Evolutionary conservation across 35 echinoderm and acorn worm genomes (phyloP).

Genomic region (Anneissia japonica): DNA sequence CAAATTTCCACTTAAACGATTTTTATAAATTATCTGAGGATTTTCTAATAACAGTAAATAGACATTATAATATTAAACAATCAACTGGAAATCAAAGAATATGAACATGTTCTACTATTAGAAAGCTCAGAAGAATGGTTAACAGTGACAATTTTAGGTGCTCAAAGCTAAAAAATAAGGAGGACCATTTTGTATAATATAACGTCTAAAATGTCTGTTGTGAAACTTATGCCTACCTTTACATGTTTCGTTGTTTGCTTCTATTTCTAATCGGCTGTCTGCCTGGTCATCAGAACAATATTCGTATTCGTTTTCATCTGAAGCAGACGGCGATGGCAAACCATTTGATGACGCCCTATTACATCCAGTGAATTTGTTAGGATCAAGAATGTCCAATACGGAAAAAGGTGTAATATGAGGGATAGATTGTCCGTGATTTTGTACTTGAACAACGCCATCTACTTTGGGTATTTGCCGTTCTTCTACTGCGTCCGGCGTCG

Average conservation of each 20-base stretch:
- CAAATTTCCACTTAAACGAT: no score
- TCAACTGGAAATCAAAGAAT: no score
- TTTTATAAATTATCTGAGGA: no score
- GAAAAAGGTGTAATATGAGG: background rate
- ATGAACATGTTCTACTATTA: no score
- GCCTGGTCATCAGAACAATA: background rate
- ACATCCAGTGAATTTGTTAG: background rate
- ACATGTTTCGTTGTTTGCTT: background rate
- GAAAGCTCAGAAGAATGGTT: no score
- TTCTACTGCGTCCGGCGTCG: background rate
- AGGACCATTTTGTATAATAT: no score
- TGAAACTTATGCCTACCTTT: background rate
- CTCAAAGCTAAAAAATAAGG: no score
- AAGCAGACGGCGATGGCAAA: background rate
- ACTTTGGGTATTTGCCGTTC: background rate
- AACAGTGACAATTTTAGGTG: no score
- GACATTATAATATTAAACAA: no score
- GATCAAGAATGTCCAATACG: background rate
- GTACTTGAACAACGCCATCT: background rate
- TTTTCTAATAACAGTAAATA: no score
- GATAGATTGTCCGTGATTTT: background rate
- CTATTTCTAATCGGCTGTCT: background rate
- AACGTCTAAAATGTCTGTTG: no score
- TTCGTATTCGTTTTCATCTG: background rate
- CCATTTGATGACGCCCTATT: background rate